These are phyloP conservation scores for Zapornia atra DNA, from an alignment of 2,113 vertebrate species.

Conservation along the genomic window DNA sequence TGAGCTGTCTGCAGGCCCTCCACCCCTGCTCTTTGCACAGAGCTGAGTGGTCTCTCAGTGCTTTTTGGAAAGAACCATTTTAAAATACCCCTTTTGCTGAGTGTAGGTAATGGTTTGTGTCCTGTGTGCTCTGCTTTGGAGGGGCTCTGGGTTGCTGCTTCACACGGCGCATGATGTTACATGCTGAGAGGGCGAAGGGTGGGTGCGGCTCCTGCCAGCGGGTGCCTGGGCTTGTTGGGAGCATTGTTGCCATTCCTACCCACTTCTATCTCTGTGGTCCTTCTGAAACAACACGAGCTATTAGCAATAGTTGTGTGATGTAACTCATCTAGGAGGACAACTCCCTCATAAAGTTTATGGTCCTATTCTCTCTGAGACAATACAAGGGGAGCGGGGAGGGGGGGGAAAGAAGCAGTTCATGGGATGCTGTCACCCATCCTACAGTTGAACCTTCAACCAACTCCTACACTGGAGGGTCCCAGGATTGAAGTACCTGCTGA, in stretches of 20 bases:
- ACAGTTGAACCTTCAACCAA: background rate
- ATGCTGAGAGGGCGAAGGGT: background rate
- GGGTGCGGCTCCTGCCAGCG: background rate
- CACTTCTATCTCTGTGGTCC: background rate
- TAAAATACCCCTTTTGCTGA: background rate
- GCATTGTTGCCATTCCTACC: constrained; percentile 35
- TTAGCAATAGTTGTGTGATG: background rate
- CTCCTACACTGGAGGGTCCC: background rate
- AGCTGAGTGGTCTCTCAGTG: background rate
- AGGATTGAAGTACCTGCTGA: background rate
- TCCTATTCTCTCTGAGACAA: background rate
- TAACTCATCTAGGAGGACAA: background rate
- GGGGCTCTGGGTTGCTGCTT: background rate
- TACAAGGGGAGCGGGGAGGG: background rate
- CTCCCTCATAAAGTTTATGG: background rate
- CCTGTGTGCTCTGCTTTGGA: background rate
- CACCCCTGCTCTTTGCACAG: background rate
- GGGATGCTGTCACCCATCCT: background rate
- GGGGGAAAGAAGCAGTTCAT: too few relatives aligned
- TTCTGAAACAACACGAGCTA: background rate
- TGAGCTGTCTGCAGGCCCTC: background rate
- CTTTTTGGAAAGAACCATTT: background rate
- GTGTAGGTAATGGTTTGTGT: background rate
- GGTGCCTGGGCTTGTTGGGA: constrained; percentile 41
- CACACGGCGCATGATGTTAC: background rate